Percentiles rank a stretch among this genome's conserved stretches.
Conservation (phyloP, 2,888 invertebrate species). For the Acanthosepion lycidas region DNA sequence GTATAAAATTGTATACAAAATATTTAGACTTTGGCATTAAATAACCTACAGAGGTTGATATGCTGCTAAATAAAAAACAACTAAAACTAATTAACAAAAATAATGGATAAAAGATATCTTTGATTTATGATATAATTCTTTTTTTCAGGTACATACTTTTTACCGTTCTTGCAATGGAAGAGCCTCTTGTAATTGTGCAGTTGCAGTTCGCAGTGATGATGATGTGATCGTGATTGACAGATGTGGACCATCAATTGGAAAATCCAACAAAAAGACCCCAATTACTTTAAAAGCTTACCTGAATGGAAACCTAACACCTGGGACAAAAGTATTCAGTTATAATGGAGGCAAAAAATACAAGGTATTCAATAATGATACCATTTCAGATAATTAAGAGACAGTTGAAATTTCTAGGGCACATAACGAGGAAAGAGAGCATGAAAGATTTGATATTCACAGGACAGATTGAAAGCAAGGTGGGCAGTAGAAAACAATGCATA, state of each 20-base stretch:
- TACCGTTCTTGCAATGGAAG: slow-evolving; percentile 49
- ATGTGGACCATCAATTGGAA: slow-evolving; percentile 51
- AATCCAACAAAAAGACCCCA: slow-evolving; percentile 45
- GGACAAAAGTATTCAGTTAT: slow-evolving; percentile 52
- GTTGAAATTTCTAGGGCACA: too few relatives aligned
- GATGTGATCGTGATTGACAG: slow-evolving; percentile 58
- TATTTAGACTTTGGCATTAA: too few relatives aligned
- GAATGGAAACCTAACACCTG: slow-evolving; percentile 56
- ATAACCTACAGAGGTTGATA: too few relatives aligned
- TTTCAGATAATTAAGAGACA: neutral
- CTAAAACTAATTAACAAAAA: too few relatives aligned
- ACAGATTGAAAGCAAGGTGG: too few relatives aligned
- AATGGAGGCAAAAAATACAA: slow-evolving; percentile 54
- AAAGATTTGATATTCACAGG: too few relatives aligned
- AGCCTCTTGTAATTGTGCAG: slow-evolving; percentile 61
- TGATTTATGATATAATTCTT: neutral
- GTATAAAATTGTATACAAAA: too few relatives aligned
- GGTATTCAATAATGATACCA: slow-evolving; percentile 49
- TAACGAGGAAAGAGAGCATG: too few relatives aligned
- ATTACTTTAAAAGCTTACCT: slow-evolving; percentile 50
- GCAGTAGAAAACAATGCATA: too few relatives aligned
- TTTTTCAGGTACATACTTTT: slow-evolving; percentile 50
- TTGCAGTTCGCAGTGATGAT: slow-evolving; percentile 56
- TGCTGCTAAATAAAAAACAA: too few relatives aligned
- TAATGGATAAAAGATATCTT: neutral